Percentiles rank a stretch among this genome's conserved stretches.
These are phyloP conservation scores for Lycocorax pyrrhopterus DNA, from an alignment of 2,113 vertebrate genomes.

Conservation along the genomic window DNA sequence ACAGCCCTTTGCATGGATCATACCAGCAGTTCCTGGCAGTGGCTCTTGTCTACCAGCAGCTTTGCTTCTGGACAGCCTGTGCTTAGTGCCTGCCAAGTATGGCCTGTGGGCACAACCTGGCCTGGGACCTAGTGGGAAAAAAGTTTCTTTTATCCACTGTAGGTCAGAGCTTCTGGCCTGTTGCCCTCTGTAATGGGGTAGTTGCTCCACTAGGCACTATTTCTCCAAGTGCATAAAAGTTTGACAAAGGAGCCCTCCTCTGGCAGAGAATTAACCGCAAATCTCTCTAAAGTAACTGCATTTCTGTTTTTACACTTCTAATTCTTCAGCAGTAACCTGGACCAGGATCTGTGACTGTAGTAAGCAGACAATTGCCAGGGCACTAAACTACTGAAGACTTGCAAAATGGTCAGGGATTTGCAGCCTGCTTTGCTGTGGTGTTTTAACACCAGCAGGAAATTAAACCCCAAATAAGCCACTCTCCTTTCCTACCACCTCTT, in stretches of 20 bases:
- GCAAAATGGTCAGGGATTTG: background rate
- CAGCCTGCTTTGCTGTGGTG: background rate
- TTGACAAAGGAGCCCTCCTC: background rate
- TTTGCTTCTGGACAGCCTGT: background rate
- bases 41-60: background rate
- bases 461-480: background rate
- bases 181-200: background rate
- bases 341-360: background rate
- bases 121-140: background rate
- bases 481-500: background rate
- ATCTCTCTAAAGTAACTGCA: background rate
- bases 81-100: background rate
- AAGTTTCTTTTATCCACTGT: background rate
- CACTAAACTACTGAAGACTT: background rate
- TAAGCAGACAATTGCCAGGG: background rate
- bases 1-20: background rate
- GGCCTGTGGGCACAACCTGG: background rate
- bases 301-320: background rate
- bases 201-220: background rate
- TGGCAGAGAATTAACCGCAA: background rate
- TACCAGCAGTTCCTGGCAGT: background rate
- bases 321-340: background rate
- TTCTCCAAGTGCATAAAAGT: background rate
- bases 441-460: background rate
- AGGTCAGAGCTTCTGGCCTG: background rate